phyloP scores from a whole-genome alignment of 2,888 invertebrate species.

The Chalcosyrphus nemorum region DNA sequence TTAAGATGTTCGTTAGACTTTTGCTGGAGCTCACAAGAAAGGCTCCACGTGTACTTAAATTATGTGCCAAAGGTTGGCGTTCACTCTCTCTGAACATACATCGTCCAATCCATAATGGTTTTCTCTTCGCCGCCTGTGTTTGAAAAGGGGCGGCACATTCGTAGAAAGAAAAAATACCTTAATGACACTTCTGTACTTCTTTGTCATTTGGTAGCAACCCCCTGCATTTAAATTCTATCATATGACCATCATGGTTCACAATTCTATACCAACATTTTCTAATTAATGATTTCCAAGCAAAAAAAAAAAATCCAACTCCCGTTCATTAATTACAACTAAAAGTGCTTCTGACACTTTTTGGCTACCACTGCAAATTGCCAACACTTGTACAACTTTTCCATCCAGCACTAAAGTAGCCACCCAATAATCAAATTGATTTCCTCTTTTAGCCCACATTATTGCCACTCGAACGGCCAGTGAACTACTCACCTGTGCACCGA shows the following conservation, averaged over 20 bases:
- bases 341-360: constrained; percentile 22
- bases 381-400: neutral
- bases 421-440: constrained; percentile 20
- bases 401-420: neutral
- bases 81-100: too few relatives aligned
- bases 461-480: neutral
- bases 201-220: neutral
- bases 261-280: neutral
- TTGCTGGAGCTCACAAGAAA: too few relatives aligned
- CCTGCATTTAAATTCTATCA: neutral
- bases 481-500: constrained; percentile 87
- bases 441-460: constrained; percentile 13
- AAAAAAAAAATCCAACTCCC: neutral
- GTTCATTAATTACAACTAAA: constrained; percentile 2
- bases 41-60: too few relatives aligned
- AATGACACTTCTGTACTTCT: neutral
- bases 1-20: too few relatives aligned
- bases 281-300: constrained; percentile 3
- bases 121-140: too few relatives aligned
- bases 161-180: neutral
- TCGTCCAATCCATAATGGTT: too few relatives aligned
- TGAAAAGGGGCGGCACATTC: too few relatives aligned
- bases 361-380: neutral
- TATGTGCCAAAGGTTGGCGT: too few relatives aligned
- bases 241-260: neutral